Conservation (phyloP, 2,113 vertebrate species). For the Philantomba maxwellii region DNA sequence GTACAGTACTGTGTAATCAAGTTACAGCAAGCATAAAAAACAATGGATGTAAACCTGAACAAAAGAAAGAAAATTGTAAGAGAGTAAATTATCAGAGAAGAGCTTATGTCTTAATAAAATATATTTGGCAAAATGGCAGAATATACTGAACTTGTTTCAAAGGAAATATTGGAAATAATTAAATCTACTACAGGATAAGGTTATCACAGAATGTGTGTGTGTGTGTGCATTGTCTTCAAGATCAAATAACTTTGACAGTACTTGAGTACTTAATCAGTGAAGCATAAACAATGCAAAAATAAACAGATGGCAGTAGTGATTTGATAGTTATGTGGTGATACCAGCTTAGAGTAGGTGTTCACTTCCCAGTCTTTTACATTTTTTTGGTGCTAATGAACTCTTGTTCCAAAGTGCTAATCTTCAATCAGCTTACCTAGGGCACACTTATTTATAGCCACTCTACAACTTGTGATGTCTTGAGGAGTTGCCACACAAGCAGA, state of each 20-base stretch:
- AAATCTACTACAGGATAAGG: background rate
- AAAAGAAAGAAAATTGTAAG: constrained; percentile 2
- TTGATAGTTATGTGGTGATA: background rate
- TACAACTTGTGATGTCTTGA: background rate
- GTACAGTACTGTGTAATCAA: background rate
- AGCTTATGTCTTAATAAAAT: constrained; percentile 24
- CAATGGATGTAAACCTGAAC: background rate
- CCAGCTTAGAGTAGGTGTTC: background rate
- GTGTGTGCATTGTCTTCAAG: background rate
- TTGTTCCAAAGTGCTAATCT: background rate
- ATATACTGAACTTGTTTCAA: background rate
- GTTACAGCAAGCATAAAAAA: background rate
- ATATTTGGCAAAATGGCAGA: background rate
- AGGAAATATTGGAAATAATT: constrained; percentile 4
- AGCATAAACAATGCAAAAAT: constrained; percentile 23
- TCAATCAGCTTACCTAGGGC: background rate
- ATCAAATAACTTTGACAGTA: constrained; percentile 17
- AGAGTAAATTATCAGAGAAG: background rate
- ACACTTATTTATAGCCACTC: background rate
- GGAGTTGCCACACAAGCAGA: background rate
- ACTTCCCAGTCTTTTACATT: background rate
- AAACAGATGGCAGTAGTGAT: background rate
- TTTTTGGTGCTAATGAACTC: constrained; percentile 9
- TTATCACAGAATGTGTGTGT: background rate
- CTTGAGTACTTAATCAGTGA: constrained; percentile 9